Conservation (phyloP, 35 echinoderm and acorn worm species). For the Holothuria glaberrima region DNA sequence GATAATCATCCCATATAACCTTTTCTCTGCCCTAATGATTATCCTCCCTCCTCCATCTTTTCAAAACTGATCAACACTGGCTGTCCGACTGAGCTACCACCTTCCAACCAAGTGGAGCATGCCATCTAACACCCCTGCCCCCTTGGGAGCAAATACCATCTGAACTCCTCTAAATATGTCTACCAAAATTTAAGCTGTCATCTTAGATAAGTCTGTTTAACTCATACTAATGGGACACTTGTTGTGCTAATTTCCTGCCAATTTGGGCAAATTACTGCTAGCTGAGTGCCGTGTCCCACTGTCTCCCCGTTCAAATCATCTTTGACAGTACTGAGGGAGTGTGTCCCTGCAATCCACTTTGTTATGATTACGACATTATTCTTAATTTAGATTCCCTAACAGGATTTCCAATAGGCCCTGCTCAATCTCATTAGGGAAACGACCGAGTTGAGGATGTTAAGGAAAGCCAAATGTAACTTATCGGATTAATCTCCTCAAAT, state of each 20-base stretch:
- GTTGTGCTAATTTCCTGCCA: slow-evolving; percentile 66
- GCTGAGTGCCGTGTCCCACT: slow-evolving; percentile 34
- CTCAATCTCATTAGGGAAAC: slow-evolving; percentile 52
- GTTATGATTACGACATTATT: slow-evolving; percentile 53
- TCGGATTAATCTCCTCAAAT: slow-evolving; percentile 43
- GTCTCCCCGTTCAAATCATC: slow-evolving; percentile 41
- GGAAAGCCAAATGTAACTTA: slow-evolving; percentile 37
- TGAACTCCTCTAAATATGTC: slow-evolving; percentile 3
- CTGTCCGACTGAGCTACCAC: neutral
- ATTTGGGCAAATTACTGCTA: slow-evolving; percentile 53
- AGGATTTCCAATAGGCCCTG: slow-evolving; percentile 31
- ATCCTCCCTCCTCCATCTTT: slow-evolving; percentile 23
- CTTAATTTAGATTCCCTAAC: slow-evolving; percentile 50
- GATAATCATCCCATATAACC: neutral
- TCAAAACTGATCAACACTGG: slow-evolving; percentile 18
- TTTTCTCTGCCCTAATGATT: slow-evolving; percentile 20
- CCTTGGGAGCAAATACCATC: slow-evolving; percentile 9
- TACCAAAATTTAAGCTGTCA: slow-evolving; percentile 47
- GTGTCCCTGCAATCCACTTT: slow-evolving; percentile 1
- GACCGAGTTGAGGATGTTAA: slow-evolving; percentile 16
- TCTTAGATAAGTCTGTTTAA: slow-evolving; percentile 46
- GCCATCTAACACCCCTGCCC: slow-evolving; percentile 31
- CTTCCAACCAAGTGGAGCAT: slow-evolving; percentile 37
- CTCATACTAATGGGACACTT: slow-evolving; percentile 62
- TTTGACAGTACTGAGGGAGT: slow-evolving; percentile 40